Conservation (phyloP, 2,113 vertebrate genomes). For the Alethe castanea region DNA sequence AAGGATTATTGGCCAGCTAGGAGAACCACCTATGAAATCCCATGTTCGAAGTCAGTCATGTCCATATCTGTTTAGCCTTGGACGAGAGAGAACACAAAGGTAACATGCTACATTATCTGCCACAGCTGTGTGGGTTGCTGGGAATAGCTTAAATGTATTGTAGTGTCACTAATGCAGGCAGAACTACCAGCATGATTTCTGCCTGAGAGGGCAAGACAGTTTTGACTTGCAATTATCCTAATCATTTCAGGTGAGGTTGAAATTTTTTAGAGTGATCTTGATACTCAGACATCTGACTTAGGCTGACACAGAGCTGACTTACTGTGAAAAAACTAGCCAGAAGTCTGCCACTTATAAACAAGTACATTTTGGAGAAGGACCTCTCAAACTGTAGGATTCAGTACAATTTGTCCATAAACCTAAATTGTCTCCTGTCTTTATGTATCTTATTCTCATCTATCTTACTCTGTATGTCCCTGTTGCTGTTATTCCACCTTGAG, state of each 20-base stretch:
- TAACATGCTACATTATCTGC: background rate
- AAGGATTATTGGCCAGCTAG: background rate
- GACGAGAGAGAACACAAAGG: background rate
- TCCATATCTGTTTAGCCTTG: background rate
- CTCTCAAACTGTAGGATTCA: background rate
- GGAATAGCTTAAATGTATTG: background rate
- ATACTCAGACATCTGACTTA: background rate
- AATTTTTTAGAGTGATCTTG: background rate
- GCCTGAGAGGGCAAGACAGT: background rate
- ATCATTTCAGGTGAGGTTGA: background rate
- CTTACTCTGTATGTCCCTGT: background rate
- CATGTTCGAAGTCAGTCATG: background rate
- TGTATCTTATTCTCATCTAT: background rate
- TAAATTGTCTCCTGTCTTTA: background rate
- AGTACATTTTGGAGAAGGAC: background rate
- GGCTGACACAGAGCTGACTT: background rate
- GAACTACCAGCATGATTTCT: background rate
- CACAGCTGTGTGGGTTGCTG: background rate
- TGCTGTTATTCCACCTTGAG: background rate
- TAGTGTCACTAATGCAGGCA: background rate
- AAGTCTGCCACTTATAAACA: background rate
- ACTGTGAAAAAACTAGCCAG: background rate
- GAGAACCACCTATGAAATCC: background rate
- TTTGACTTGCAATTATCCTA: background rate
- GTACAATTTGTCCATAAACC: background rate